Base-by-base conservation (phyloP, 2,888 invertebrate species). In the Agriopis leucophaearia region DNA sequence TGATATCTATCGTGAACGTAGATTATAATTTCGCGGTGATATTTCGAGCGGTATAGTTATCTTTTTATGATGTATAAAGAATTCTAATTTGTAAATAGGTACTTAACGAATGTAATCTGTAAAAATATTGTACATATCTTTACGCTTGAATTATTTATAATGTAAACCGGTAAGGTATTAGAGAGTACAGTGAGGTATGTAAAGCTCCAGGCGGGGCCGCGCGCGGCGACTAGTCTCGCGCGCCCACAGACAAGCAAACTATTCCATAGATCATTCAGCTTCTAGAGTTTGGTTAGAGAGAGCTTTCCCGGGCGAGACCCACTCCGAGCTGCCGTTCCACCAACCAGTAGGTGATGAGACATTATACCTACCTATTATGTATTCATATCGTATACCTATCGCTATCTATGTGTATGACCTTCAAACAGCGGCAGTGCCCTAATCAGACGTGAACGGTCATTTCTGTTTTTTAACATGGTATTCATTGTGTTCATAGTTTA, bases 51-150 rank as follows among this genome's bases (percentile, higher is more conserved):
- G 87, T 91, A 91, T 89, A 87, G 88, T 88, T 90, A 91, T 92
- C 92, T 92, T 93, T 93, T 92, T 90, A 90, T 91, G 85, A 87
- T 93, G 94, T 93, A 93, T 92, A 93, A 91, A 91, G 91, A 91
- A 91, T 89, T 92, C 90, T 92, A 90, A 93, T 93, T 91, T 94
- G 94, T 94, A 94, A 94, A 94, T 94, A 94, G 93, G 92, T 94
- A 94, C 92, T 93, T 94, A 94, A 92, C 84, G 87, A 55, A 85
- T 88, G 86, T 92, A 92, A 90, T 86, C 87, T 94, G 93, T 94
- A 92, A 92, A 90, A 94, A 92, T 91, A 90, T 90, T 94, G 94
- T 94, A 94, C 94, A 94, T 94, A 94, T 94, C 94, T 93, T 91
- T 92, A 91, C 86, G 94, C 94, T 94, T 93, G 90, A 84, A 89